Conservation (phyloP, 1,140 invertebrate genomes). For the Listronotus bonariensis region DNA sequence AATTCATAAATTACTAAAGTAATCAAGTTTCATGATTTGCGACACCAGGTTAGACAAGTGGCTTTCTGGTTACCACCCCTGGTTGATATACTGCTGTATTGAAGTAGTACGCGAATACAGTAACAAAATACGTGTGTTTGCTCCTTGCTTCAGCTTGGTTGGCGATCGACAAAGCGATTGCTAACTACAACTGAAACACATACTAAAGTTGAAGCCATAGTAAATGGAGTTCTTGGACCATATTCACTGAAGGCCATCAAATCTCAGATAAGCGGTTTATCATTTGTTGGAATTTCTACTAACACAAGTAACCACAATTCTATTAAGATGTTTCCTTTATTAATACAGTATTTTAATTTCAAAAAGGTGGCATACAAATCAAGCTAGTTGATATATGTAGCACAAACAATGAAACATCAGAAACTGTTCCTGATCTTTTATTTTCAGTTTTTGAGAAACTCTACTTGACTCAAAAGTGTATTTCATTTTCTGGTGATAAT, state of each 20-base stretch:
- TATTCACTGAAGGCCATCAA: not conserved
- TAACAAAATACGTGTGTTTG: too few species aligned
- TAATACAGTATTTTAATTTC: slow-evolving; percentile 7
- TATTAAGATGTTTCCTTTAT: slow-evolving; percentile 3
- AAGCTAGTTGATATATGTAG: slow-evolving; percentile 7
- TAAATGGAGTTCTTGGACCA: not conserved
- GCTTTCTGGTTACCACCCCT: too few species aligned
- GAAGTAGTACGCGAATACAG: too few species aligned
- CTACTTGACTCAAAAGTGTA: not conserved
- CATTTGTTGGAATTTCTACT: not conserved
- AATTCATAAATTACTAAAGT: too few species aligned
- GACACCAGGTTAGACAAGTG: too few species aligned
- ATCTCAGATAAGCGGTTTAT: not conserved
- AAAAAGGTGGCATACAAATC: slow-evolving; percentile 2
- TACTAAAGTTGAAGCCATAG: slow-evolving; percentile 1
- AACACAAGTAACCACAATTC: slow-evolving; percentile 1
- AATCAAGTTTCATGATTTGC: too few species aligned
- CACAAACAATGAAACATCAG: not conserved
- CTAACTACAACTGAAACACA: too few species aligned
- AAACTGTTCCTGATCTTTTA: not conserved
- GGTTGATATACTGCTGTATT: too few species aligned
- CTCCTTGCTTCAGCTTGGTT: too few species aligned
- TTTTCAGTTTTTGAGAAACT: not conserved
- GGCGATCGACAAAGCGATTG: too few species aligned
- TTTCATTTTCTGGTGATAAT: slow-evolving; percentile 19